phyloP scores from a whole-genome alignment of 2,888 invertebrate species.

The Xanthostigma xanthostigma region DNA sequence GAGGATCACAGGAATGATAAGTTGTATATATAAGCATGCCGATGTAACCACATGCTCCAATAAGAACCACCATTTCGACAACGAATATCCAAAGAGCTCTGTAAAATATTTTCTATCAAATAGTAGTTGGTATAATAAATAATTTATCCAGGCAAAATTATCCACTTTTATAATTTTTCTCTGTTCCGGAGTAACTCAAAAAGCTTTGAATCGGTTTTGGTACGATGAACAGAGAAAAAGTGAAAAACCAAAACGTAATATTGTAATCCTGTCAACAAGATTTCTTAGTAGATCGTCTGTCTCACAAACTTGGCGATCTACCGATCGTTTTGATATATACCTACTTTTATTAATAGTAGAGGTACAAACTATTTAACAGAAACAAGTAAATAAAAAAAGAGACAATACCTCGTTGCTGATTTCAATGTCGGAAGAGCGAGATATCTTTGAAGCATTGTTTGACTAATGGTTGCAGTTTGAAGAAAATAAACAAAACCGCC shows the following conservation, averaged over 20 bases:
- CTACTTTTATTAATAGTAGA: too few species aligned
- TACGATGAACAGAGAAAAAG: too few species aligned
- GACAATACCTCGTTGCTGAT: conserved; percentile 45
- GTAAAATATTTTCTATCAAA: conserved; percentile 18
- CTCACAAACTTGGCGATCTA: too few species aligned
- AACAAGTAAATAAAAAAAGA: too few species aligned
- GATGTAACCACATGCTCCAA: conserved; percentile 52
- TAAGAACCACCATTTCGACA: conserved; percentile 41
- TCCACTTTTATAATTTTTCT: too few species aligned
- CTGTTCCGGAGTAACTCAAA: too few species aligned
- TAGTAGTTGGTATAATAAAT: background rate
- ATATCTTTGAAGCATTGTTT: conserved; percentile 74
- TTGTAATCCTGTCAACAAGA: too few species aligned
- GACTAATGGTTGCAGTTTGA: conserved; percentile 62
- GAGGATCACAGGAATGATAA: conserved; percentile 61
- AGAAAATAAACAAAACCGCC: conserved; percentile 67
- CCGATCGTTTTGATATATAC: too few species aligned
- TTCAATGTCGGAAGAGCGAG: conserved; percentile 54
- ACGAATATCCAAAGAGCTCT: conserved; percentile 52
- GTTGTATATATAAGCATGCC: conserved; percentile 59
- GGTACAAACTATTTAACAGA: too few species aligned
- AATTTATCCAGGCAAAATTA: background rate
- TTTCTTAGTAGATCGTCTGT: too few species aligned
- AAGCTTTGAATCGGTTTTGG: too few species aligned
- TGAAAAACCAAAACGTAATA: too few species aligned